A percentile compares a stretch with the other conserved stretches of the same genome.
phyloP scores from a whole-genome alignment of 2,797 vertebrate genomes.

The Lateolabrax maculatus region DNA sequence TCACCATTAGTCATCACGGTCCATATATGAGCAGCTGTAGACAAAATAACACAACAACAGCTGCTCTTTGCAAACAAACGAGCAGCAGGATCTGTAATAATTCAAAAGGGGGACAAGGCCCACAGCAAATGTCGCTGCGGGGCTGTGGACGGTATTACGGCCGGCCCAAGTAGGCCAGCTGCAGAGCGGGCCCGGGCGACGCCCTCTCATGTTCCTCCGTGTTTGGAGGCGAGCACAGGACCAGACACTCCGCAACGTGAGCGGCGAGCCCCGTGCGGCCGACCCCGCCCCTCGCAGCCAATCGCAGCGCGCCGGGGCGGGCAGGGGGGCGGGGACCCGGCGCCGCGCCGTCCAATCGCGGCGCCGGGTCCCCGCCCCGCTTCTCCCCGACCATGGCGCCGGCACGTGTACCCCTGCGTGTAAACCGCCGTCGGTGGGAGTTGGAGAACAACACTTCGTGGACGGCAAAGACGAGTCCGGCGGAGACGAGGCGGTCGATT shows the following conservation, averaged over 20 bases:
- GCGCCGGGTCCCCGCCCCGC: too few relatives aligned
- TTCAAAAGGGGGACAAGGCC: too few relatives aligned
- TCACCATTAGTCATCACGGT: background rate
- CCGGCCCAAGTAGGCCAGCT: background rate
- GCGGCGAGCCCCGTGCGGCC: conserved; percentile 69
- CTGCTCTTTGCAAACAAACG: too few relatives aligned
- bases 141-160: background rate
- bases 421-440: conserved; percentile 54
- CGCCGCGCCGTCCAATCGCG: conserved; percentile 61
- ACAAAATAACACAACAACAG: background rate
- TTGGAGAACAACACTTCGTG: conserved; percentile 27
- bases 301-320: conserved; percentile 37
- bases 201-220: conserved; percentile 58
- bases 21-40: too few relatives aligned
- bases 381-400: conserved; percentile 26
- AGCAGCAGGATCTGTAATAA: too few relatives aligned
- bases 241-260: conserved; percentile 82
- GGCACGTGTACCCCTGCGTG: conserved; percentile 84
- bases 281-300: conserved; percentile 64
- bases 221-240: conserved; percentile 54
- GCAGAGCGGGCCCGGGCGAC: background rate
- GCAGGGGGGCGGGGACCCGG: background rate
- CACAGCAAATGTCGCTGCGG: background rate
- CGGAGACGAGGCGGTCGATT: background rate
- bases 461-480: background rate